Base-by-base conservation (phyloP, 2,113 vertebrate species). In the Burhinus bistriatus region DNA sequence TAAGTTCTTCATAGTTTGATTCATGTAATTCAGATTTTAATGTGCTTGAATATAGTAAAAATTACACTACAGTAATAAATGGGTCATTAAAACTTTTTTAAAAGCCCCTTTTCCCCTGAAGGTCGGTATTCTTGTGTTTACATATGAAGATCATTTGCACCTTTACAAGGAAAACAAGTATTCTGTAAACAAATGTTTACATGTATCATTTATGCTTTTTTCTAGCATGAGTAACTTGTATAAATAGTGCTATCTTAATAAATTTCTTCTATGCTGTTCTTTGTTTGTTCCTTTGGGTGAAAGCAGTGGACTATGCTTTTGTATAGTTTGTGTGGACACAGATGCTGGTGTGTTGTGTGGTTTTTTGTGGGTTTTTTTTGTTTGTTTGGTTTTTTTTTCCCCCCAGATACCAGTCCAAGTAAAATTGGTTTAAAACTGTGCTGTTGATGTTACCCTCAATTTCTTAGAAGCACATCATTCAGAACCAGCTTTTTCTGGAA, bases 151-250 rank as follows among this genome's bases (percentile, higher is more conserved):
- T 98, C 96, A 98, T 98, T 98, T 98, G 98, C 98, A 98, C 98
- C 98, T 98, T 98, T 98, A 98, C 93, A 98, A 98, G 95, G 90
- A 98, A 97, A 96, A 96, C 87, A 98, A 98, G 98, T 98, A 98
- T 98, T 98, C 97, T 98, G 98, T 98, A 98, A 98, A 98, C 97
- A 98, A 77, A 93, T 98, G 98, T 98, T 98, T 98, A 98, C 98
- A 97, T 98, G 93, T 98, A 98, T 97, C 98, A 98, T 98, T 98
- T 98, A 98, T 98, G 98, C 98, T 98, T 98, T 98, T 98, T 98
- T 98, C 98, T 98, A 98, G 98, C 98, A 98, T 98, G 98, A 98
- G 98, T 98, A 98, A 98, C 98, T 98, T 98, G 98, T 98, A 98
- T 87, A 98, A 98, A 98, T 98, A 98, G 98, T 97, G 96, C 97